Evolutionary conservation across 1,140 invertebrate species (phyloP).

Genomic region (Pogonomyrmex californicus): DNA sequence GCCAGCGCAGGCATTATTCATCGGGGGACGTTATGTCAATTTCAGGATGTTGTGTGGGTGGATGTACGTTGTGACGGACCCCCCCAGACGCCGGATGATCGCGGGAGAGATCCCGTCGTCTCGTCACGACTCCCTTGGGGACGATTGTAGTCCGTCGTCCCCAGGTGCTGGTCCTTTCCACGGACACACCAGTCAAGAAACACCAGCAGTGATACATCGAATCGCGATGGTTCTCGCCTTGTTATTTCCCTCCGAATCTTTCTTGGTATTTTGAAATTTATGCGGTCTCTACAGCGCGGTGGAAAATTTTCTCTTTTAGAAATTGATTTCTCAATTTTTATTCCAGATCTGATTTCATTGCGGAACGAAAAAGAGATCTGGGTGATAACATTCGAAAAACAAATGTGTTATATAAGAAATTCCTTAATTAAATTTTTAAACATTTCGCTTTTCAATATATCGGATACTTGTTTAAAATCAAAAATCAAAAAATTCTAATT

Average conservation of each 20-base stretch:
- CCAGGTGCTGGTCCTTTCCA: constrained; percentile 13
- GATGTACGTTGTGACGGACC: constrained; percentile 1
- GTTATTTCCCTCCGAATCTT: neutral
- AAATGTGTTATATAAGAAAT: neutral
- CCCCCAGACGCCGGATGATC: constrained; percentile 20
- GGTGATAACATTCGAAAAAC: neutral
- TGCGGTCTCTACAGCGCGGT: neutral
- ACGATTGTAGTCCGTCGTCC: constrained; percentile 7
- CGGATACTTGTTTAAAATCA: neutral
- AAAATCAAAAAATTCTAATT: no score
- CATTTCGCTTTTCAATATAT: neutral
- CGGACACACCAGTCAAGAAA: neutral
- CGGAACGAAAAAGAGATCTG: neutral
- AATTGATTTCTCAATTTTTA: neutral
- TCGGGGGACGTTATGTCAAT: constrained; percentile 19
- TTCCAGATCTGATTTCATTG: neutral
- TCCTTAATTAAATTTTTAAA: neutral
- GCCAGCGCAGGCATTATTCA: neutral
- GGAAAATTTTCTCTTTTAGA: neutral
- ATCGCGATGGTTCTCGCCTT: neutral
- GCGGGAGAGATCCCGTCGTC: constrained; percentile 37
- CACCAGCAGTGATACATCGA: constrained; percentile 56
- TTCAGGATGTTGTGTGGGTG: neutral
- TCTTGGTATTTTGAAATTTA: neutral
- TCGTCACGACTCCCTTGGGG: constrained; percentile 37